Evolutionary conservation across 64 coral and sea anemone species (phyloP), one percentile per base, ranked within the genome.

Genomic region (Cladopsammia gracilis): DNA sequence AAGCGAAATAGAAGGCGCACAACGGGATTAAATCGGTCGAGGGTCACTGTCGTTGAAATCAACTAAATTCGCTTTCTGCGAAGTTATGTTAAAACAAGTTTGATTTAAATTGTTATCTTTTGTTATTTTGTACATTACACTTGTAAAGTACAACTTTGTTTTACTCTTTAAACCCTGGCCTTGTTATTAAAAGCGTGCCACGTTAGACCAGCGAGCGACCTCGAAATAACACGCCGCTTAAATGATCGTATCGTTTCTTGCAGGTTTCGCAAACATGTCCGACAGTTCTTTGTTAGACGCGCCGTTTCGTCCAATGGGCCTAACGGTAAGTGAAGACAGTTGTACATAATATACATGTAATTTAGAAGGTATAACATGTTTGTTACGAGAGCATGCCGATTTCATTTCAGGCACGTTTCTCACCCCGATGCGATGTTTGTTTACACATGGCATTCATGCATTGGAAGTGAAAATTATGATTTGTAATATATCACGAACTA

Each of bases 211-310:
- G 15, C 61, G 10, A 49, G 44, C 46, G 16, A 66, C 46, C n/a
- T 25, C 11, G 62, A 67, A 51, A 13, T 73, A 24, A 56, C 20
- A 25, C 48, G 20, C 20, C 50, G 48, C 61, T 73, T 75, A 16
- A 49, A 43, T 45, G 15, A 51, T 66, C 20, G 42, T 84, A 14
- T 7, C 9, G 62, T 62, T 84, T 84, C 80, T 84, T 84, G 10
- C 80, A 84, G 80, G 42, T 68, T 64, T 82, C 51, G 19, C 62
- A 50, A 68, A 67, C 26, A 83, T 84, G 80, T 84, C 80, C n/a
- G 14, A 48, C 64, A 44, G 46, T 18, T 48, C 34, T 49, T 48
- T 67, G 19, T 84, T 67, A 7, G 62, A 25, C 11, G 19, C 4
- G 19, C 60, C 80, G 3, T 84, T 84, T 52, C 42, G 45, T 50